Percentiles rank a stretch among this genome's conserved stretches.
phyloP scores from a whole-genome alignment of 2,113 vertebrate genomes.

The Ailurus styani region DNA sequence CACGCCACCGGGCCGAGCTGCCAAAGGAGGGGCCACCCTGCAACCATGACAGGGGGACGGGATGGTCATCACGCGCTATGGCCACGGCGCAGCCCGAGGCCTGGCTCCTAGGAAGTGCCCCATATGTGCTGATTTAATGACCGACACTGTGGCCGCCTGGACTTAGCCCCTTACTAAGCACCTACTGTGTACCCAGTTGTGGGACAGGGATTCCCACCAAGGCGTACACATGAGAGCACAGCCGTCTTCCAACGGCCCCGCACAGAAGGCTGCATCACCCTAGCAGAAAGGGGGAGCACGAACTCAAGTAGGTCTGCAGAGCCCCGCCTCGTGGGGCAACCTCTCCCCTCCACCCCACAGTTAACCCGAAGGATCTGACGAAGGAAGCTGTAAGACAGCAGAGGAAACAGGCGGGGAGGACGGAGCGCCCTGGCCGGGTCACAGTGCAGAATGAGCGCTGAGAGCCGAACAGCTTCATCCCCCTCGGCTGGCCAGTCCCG shows the following conservation, averaged over 20 bases:
- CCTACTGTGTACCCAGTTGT: neutral
- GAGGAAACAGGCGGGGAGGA: neutral
- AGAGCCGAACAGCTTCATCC: neutral
- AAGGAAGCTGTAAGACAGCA: neutral
- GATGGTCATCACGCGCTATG: accelerated
- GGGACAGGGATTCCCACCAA: neutral
- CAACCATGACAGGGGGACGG: neutral
- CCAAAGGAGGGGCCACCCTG: neutral
- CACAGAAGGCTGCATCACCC: neutral
- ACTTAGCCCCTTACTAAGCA: neutral
- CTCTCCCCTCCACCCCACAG: neutral
- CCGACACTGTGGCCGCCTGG: neutral
- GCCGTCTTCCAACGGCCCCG: neutral
- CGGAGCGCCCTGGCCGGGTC: neutral
- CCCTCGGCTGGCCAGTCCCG: neutral
- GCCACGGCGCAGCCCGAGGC: neutral
- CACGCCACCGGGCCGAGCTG: neutral
- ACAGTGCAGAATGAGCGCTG: neutral
- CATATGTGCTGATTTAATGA: accelerated
- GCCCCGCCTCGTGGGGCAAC: neutral
- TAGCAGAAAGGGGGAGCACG: neutral
- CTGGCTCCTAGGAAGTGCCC: no score
- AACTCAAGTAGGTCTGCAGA: neutral
- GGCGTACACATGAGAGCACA: neutral
- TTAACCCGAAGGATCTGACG: neutral